Conservation (phyloP, 2,888 invertebrate genomes). For the Drosophila stalkeri region DNA sequence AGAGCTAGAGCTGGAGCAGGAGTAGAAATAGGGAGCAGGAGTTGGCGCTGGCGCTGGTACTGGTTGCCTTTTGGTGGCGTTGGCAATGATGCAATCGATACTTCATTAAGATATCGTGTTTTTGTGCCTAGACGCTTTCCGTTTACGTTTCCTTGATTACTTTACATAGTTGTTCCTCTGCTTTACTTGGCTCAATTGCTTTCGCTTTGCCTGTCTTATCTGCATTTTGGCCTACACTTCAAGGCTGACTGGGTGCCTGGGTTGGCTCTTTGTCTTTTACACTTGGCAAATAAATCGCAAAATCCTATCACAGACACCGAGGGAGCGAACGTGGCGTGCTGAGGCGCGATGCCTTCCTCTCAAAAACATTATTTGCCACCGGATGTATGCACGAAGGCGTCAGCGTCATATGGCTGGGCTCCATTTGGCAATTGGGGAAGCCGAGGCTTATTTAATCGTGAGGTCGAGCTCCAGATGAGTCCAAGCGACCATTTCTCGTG, state of each 20-base stretch:
- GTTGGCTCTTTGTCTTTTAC: slow-evolving; percentile 71
- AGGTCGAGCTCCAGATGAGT: slow-evolving; percentile 43
- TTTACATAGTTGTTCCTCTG: slow-evolving; percentile 74
- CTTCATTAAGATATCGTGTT: slow-evolving; percentile 82
- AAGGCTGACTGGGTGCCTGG: slow-evolving; percentile 36
- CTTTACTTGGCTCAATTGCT: slow-evolving; percentile 46
- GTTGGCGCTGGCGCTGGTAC: neutral
- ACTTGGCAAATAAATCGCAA: slow-evolving; percentile 79
- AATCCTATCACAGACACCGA: slow-evolving; percentile 67
- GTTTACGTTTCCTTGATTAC: slow-evolving; percentile 83
- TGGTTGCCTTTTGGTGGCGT: slow-evolving; percentile 55
- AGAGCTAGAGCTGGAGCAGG: neutral
- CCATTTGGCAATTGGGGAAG: slow-evolving; percentile 39
- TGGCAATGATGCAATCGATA: slow-evolving; percentile 72
- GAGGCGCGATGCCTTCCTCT: neutral
- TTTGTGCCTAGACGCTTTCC: slow-evolving; percentile 81
- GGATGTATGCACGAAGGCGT: slow-evolving; percentile 72
- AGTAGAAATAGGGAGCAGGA: neutral
- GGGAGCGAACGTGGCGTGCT: neutral
- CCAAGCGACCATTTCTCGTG: slow-evolving; percentile 34
- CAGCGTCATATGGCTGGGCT: slow-evolving; percentile 51
- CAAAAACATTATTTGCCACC: slow-evolving; percentile 74
- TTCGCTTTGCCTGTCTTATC: slow-evolving; percentile 57
- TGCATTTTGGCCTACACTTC: slow-evolving; percentile 62
- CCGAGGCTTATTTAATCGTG: slow-evolving; percentile 46